Percentiles rank a stretch among this genome's conserved stretches.
Evolutionary conservation across 2,888 invertebrate genomes (phyloP).

Genomic region (Kuschelorhynchus macadamiae): DNA sequence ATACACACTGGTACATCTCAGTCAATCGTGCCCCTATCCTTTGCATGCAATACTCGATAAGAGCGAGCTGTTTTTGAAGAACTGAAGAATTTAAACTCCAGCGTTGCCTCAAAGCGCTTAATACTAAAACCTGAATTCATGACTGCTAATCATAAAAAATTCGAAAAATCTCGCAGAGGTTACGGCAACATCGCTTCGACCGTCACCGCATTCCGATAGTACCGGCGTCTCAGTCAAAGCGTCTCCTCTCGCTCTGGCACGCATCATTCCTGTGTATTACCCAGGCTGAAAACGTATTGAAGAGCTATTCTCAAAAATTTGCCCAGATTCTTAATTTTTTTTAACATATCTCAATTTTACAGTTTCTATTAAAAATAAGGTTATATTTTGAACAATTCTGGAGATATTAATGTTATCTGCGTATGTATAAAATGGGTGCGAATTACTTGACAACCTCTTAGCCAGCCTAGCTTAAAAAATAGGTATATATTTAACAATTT

Average conservation of each 20-base stretch:
- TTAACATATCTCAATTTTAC: no score
- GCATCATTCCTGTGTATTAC: slow-evolving; percentile 54
- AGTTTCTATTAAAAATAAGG: no score
- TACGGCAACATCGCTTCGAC: slow-evolving; percentile 55
- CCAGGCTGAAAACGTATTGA: slow-evolving; percentile 53
- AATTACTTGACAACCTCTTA: no score
- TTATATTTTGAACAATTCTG: no score
- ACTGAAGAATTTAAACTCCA: slow-evolving; percentile 39
- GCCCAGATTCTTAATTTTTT: background rate
- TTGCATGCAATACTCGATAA: slow-evolving; percentile 19
- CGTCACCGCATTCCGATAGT: slow-evolving; percentile 61
- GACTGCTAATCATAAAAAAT: slow-evolving; percentile 46
- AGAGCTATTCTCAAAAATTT: slow-evolving; percentile 16
- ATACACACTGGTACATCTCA: no score
- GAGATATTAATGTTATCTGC: no score
- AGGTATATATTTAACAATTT: no score
- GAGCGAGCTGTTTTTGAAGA: slow-evolving; percentile 14
- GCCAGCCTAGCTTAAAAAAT: no score
- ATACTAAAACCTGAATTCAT: slow-evolving; percentile 45
- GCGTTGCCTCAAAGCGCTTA: slow-evolving; percentile 35
- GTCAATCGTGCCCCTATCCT: slow-evolving; percentile 4
- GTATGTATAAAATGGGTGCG: no score
- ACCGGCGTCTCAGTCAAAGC: slow-evolving; percentile 52
- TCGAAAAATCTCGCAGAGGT: slow-evolving; percentile 46
- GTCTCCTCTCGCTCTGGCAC: slow-evolving; percentile 51